Conservation (phyloP, 2,113 vertebrate species). For the Notiomystis cincta region DNA sequence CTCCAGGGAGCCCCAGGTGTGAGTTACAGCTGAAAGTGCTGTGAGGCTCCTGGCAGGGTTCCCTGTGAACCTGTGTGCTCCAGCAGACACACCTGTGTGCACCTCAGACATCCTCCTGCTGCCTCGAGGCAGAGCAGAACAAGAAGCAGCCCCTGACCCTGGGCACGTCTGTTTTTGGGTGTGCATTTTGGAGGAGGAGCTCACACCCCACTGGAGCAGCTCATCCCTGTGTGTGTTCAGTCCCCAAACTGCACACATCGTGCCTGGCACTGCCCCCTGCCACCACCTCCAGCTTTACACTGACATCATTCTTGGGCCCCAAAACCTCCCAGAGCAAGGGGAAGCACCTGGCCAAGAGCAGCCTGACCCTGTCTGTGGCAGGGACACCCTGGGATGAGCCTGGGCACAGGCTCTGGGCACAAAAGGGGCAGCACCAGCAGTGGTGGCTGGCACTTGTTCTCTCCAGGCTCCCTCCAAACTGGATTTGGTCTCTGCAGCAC, state of each 20-base stretch:
- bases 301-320: not conserved
- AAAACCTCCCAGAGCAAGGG: not conserved
- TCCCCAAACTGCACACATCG: not conserved
- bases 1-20: not conserved
- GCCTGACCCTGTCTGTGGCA: not conserved
- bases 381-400: not conserved
- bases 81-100: not conserved
- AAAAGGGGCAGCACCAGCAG: no score
- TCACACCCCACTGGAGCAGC: not conserved
- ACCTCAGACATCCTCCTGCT: not conserved
- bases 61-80: not conserved
- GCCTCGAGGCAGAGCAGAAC: not conserved
- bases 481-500: not conserved
- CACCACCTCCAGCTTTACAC: not conserved
- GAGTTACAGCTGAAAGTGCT: rapidly evolving
- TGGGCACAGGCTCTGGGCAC: not conserved
- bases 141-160: not conserved
- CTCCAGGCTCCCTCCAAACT: not conserved
- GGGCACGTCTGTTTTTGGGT: not conserved
- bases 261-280: not conserved
- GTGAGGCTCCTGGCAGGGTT: not conserved
- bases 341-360: not conserved
- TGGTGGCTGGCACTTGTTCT: not conserved
- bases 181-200: not conserved
- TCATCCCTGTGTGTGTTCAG: not conserved